A percentile compares a stretch with the other conserved stretches of the same genome.
These are phyloP conservation scores for Ooceraea biroi DNA, from an alignment of 1,140 invertebrate species.

Conservation along the genomic window DNA sequence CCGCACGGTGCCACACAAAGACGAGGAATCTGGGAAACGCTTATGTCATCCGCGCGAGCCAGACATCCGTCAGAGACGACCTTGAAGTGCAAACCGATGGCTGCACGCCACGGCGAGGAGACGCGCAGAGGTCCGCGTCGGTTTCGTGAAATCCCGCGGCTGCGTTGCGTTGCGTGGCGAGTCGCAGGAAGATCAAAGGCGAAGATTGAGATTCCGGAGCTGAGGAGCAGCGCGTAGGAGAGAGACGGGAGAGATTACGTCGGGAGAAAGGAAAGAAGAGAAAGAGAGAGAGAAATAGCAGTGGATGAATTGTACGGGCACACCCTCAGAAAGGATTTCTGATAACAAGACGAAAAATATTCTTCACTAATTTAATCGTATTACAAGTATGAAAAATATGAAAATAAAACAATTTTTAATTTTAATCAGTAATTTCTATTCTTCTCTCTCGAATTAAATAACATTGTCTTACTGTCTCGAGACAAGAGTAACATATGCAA, in stretches of 20 bases:
- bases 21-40: conserved; percentile 17
- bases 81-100: conserved; percentile 18
- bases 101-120: conserved; percentile 6
- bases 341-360: too few relatives aligned
- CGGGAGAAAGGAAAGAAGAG: conserved; percentile 34
- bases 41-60: neutral
- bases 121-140: conserved; percentile 2
- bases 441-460: too few relatives aligned
- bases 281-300: neutral
- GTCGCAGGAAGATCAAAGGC: conserved; percentile 30
- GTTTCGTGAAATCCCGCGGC: neutral
- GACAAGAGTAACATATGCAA: too few relatives aligned
- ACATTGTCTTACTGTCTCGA: too few relatives aligned
- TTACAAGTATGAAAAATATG: too few relatives aligned
- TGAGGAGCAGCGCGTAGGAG: conserved; percentile 22
- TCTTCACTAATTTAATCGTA: too few relatives aligned
- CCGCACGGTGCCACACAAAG: neutral
- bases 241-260: conserved; percentile 22
- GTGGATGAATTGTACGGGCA: conserved; percentile 24
- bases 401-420: too few relatives aligned
- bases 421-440: too few relatives aligned
- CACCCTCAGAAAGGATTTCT: too few relatives aligned
- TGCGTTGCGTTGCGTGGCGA: neutral
- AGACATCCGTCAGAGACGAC: neutral
- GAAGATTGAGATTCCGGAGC: conserved; percentile 30